Base-by-base conservation (phyloP, 2,797 vertebrate species). In the Anas georgica region DNA sequence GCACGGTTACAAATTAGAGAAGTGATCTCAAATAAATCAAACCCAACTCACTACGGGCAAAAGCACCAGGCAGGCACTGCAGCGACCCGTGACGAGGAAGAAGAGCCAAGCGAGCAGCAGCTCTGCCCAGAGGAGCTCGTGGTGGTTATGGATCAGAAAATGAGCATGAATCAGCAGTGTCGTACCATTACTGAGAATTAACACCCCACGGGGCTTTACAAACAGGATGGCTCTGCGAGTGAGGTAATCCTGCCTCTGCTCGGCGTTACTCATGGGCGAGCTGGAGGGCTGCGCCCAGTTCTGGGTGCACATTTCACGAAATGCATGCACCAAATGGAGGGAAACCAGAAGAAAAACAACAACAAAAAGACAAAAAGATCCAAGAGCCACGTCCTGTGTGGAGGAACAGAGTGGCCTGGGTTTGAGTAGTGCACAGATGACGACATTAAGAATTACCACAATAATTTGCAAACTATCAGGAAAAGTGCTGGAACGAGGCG, bases 101-200 rank as follows among this genome's bases (percentile, higher is more conserved):
- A 75, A 74, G 45, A 62, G 60, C 60, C 11, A 70, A 67, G 7
- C 5, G 48, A 88, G 79, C 72, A 83, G 72, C 16, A 54, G 39
- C 10, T 89, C 59, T 88, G 93, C 75, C 79, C 59, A 46, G 79
- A 76, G 76, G 87, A 89, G 39, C 82, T 52, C 74, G 39, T 60
- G 78, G 54, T 8, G 80, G 72, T n/a, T 80, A 35, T 2, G 73
- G 83, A 81, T 75, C 77, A 56, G 83, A 56, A 68, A 60, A 78
- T 0, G 50, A 83, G 85, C 22, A 26, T 78, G 90, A 78, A 91
- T 80, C 91, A 93, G 85, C 79, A 87, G 55, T 5, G 75, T 21
- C 3, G 5, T 17, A 56, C 67, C 50, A 63, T 13, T 31, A 33
- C n/a, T 17, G 73, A 72, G 80, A 90, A 93, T 56, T 33, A 72